Evolutionary conservation across 2,888 invertebrate species (phyloP).

Genomic region (Sepioteuthis lessoniana): DNA sequence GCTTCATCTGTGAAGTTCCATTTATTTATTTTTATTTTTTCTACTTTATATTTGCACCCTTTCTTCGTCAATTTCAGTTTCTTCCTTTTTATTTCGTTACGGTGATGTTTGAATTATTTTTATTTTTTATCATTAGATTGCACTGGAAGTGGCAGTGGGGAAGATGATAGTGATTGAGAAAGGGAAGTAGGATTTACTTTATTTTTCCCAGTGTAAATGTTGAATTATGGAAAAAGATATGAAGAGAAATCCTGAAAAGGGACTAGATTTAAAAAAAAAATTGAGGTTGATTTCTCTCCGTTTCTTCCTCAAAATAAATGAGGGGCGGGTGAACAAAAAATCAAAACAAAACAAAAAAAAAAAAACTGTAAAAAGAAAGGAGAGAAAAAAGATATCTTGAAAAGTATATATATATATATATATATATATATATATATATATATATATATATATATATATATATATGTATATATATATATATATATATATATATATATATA

Average conservation of each 20-base stretch:
- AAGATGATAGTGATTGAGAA: neutral
- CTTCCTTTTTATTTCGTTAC: neutral
- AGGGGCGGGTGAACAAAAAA: no score
- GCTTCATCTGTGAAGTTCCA: neutral
- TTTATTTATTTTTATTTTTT: neutral
- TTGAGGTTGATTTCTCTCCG: no score
- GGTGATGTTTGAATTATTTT: neutral
- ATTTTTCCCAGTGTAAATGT: slow-evolving; percentile 21
- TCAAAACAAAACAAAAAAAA: no score
- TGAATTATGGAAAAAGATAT: neutral
- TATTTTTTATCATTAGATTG: neutral
- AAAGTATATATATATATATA: neutral
- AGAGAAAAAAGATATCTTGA: no score
- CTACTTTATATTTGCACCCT: neutral
- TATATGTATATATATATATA: neutral
- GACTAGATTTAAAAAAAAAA: neutral
- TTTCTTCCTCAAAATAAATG: no score
- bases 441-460: neutral
- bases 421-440: neutral
- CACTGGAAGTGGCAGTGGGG: no score
- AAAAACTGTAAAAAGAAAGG: no score
- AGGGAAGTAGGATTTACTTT: neutral
- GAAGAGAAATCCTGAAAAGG: neutral
- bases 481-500: neutral
- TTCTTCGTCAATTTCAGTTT: neutral